Evolutionary conservation across 2,888 invertebrate genomes (phyloP).

Genomic region (Melanostoma mellinum): DNA sequence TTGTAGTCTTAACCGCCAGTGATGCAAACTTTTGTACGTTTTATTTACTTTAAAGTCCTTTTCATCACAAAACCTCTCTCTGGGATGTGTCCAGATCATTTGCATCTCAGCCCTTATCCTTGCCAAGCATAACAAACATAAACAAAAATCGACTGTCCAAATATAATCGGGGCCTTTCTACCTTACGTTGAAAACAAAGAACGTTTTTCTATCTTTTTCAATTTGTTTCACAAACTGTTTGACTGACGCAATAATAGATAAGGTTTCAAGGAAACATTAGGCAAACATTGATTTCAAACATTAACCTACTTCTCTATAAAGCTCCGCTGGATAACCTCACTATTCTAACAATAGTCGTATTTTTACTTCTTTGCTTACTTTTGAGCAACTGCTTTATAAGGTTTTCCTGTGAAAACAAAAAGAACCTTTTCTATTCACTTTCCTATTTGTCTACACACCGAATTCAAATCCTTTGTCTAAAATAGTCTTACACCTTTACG

Average conservation of each 20-base stretch:
- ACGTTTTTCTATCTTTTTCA: not conserved
- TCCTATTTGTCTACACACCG: not conserved
- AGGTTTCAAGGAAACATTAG: not conserved
- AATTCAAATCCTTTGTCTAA: not conserved
- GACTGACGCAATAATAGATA: not conserved
- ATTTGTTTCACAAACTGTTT: not conserved
- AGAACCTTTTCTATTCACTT: not conserved
- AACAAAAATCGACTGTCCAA: no score
- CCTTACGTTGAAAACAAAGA: not conserved
- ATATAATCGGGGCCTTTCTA: no score
- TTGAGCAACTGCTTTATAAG: no score
- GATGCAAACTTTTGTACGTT: no score
- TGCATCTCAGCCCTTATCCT: no score
- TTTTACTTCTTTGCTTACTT: not conserved
- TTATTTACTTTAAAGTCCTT: no score
- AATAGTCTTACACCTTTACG: not conserved
- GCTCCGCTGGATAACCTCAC: constrained; percentile 15
- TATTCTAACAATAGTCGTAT: not conserved
- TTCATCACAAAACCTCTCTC: no score
- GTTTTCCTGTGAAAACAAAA: no score
- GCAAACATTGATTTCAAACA: constrained; percentile 5
- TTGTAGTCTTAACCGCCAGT: no score
- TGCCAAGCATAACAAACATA: no score
- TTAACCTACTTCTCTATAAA: constrained; percentile 15
- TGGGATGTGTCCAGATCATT: no score